A percentile compares a stretch with the other conserved stretches of the same genome.
phyloP scores from a whole-genome alignment of 2,888 invertebrate genomes.

The Teleogryllus oceanicus region DNA sequence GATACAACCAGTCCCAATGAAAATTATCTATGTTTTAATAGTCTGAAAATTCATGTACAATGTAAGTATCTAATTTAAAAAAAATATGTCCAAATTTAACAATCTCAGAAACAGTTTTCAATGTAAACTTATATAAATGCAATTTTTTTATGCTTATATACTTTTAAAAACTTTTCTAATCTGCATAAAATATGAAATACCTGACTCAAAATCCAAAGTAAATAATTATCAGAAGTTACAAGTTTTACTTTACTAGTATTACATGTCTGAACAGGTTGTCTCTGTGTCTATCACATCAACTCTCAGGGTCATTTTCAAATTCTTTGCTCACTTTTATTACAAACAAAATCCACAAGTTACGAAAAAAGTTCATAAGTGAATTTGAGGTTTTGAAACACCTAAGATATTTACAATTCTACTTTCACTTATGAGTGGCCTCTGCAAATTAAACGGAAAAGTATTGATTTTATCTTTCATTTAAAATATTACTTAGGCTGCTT shows the following conservation, averaged over 20 bases:
- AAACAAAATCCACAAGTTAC: neutral
- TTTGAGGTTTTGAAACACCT: neutral
- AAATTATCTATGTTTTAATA: neutral
- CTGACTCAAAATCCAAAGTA: constrained; percentile 6
- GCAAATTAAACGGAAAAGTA: constrained; percentile 24
- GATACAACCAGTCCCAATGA: neutral
- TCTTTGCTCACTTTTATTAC: neutral
- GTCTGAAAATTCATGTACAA: neutral
- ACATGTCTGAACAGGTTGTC: neutral
- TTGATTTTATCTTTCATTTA: constrained; percentile 31
- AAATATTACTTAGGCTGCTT: constrained; percentile 30
- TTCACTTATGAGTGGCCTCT: neutral
- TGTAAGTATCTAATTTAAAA: neutral
- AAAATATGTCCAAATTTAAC: neutral
- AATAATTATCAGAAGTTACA: neutral
- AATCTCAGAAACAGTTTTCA: neutral
- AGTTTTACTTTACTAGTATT: neutral
- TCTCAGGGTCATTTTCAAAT: neutral
- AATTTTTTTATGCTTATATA: neutral
- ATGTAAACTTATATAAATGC: constrained; percentile 8
- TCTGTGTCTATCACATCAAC: neutral
- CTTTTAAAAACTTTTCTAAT: neutral
- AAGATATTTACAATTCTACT: constrained; percentile 2
- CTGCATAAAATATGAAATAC: neutral
- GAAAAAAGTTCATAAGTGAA: neutral